These are phyloP conservation scores for Heteromurus nitidus DNA, from an alignment of 2,888 invertebrate genomes.

Conservation along the genomic window DNA sequence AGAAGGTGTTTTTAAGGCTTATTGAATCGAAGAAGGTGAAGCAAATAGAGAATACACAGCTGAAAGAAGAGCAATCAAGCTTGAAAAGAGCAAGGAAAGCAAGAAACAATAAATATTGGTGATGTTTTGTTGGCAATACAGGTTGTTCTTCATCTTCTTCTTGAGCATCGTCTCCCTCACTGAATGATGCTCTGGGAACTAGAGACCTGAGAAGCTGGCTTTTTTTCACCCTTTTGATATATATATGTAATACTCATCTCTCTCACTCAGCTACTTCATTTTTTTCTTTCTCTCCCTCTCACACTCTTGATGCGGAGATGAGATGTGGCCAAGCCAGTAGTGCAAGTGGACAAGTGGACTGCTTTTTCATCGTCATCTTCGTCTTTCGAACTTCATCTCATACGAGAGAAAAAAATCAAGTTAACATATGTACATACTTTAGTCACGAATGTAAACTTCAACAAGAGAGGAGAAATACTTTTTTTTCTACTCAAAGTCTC, in stretches of 20 bases:
- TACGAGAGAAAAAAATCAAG: slow-evolving; percentile 44
- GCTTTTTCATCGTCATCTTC: slow-evolving; percentile 60
- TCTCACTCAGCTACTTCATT: slow-evolving; percentile 1
- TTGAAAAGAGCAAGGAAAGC: slow-evolving; percentile 27
- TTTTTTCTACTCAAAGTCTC: not conserved
- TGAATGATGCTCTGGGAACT: slow-evolving; percentile 30
- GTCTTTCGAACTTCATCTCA: not conserved
- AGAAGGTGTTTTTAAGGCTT: no score
- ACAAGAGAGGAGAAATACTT: not conserved
- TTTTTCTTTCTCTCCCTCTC: not conserved
- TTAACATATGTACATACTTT: slow-evolving; percentile 52
- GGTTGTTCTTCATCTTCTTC: slow-evolving; percentile 57
- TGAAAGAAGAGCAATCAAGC: slow-evolving; percentile 65
- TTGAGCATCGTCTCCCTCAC: slow-evolving; percentile 1
- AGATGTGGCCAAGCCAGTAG: slow-evolving; percentile 63
- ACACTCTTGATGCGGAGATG: slow-evolving; percentile 43
- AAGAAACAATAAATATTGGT: slow-evolving; percentile 66
- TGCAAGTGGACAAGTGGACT: slow-evolving; percentile 65
- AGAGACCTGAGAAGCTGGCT: slow-evolving; percentile 52
- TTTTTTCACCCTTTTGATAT: slow-evolving; percentile 24
- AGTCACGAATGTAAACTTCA: slow-evolving; percentile 37
- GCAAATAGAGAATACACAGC: not conserved
- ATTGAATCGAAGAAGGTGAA: not conserved
- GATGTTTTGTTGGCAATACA: slow-evolving; percentile 65
- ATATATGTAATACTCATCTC: no score